These are phyloP conservation scores for Rhopilema esculentum DNA, from an alignment of 30 jellyfish, hydroid and myxozoan genomes.

Conservation along the genomic window DNA sequence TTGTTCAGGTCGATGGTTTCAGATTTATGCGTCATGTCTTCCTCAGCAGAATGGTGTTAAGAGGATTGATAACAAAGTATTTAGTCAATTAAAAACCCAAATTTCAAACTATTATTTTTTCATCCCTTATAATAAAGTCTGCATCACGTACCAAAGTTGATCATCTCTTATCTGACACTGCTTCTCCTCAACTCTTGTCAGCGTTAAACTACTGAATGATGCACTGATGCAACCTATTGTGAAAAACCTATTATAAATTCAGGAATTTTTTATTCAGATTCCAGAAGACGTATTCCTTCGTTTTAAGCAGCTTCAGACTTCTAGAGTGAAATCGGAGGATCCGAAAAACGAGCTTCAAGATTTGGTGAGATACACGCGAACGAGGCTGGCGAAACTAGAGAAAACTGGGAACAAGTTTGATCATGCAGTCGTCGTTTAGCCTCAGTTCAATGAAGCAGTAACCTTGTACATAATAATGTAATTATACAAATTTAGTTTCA, in stretches of 20 bases:
- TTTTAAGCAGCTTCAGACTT: conserved; percentile 30
- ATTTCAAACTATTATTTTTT: too few species aligned
- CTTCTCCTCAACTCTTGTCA: too few species aligned
- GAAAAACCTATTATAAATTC: too few species aligned
- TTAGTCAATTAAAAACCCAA: too few species aligned
- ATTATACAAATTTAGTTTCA: too few species aligned
- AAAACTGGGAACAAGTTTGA: conserved; percentile 54
- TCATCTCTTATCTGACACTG: too few species aligned
- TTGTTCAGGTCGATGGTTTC: too few species aligned
- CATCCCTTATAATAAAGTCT: too few species aligned
- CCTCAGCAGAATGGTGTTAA: not conserved
- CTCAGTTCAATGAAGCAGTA: not conserved
- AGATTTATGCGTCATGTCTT: too few species aligned
- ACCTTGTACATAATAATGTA: not conserved
- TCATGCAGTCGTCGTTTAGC: conserved; percentile 41
- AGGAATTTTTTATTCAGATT: conserved; percentile 18
- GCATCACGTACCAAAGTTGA: too few species aligned
- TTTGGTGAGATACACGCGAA: conserved; percentile 34
- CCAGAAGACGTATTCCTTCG: conserved; percentile 37
- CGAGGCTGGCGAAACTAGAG: conserved; percentile 46
- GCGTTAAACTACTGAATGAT: too few species aligned
- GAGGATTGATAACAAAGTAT: not conserved
- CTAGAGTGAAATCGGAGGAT: conserved; percentile 28
- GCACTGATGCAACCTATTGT: too few species aligned
- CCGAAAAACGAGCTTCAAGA: conserved; percentile 41